phyloP scores from a whole-genome alignment of 2,888 invertebrate genomes.

The Drosophila multiciliata region DNA sequence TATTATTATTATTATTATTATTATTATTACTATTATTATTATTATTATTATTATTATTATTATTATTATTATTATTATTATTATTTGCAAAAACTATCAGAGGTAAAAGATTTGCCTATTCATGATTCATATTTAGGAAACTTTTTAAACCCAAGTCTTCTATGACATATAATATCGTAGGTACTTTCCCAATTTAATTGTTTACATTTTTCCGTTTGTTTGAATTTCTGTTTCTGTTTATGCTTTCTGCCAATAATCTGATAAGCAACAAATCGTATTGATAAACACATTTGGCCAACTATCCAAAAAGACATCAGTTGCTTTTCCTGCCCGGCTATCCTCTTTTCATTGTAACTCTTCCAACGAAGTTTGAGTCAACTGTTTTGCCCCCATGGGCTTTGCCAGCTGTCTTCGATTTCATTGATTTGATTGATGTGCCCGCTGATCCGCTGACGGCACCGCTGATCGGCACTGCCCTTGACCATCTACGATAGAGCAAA shows the following conservation, averaged over 20 bases:
- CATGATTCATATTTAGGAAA: background rate
- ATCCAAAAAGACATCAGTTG: constrained; percentile 64
- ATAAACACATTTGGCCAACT: constrained; percentile 64
- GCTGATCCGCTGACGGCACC: constrained; percentile 66
- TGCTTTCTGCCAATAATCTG: constrained; percentile 32
- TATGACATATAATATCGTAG: background rate
- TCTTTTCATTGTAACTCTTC: background rate
- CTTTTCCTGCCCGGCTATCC: constrained; percentile 31
- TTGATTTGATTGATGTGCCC: constrained; percentile 78
- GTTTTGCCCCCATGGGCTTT: constrained; percentile 36
- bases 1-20: background rate
- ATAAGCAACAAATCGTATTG: constrained; percentile 49
- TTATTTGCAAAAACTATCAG: background rate
- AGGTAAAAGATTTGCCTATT: background rate
- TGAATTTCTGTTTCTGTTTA: constrained; percentile 34
- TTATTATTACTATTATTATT: background rate
- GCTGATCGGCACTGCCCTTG: constrained; percentile 65
- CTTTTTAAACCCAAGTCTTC: background rate
- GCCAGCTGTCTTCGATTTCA: constrained; percentile 74
- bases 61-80: background rate
- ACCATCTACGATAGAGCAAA: constrained; percentile 61
- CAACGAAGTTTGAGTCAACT: constrained; percentile 24
- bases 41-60: background rate
- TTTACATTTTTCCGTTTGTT: constrained; percentile 22
- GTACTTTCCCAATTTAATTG: constrained; percentile 15